Evolutionary conservation across 2,113 vertebrate species (phyloP), one percentile per base, ranked within the genome.

Genomic region (Brienomyrus brachyistius): DNA sequence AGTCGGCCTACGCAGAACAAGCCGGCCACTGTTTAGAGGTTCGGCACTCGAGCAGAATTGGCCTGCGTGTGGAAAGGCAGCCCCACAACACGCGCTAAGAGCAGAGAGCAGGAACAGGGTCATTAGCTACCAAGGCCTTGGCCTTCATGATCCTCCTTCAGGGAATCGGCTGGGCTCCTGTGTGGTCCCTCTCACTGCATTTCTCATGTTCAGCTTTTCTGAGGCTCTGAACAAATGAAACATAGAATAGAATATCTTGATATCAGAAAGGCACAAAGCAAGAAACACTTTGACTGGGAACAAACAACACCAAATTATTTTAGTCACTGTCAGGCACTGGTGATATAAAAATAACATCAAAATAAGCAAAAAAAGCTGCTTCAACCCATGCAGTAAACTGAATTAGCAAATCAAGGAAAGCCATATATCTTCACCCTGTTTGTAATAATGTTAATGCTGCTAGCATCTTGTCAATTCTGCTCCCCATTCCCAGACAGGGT

Each of bases 1-100:
- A 50, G 35, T 47, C 35, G n/a, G 70, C 31, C 50, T 27, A 74
- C 23, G 9, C 52, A 66, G 85, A 45, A 91, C 88, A 91, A 89
- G 87, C 87, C 82, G 48, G 80, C 66, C 59, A 48, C 56, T 89
- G 86, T 89, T 74, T 17, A 15, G 74, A 21, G 85, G 52, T 43
- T 27, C 40, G 45, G 82, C 52, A n/a, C 56, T 43, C n/a, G 27
- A 21, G 47, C 59, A 35, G n/a, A 27, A 43, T 2, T 3, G 66
- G 66, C 88, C 70, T 54, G 77, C 27, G 13, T 50, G 88, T 40
- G 31, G 31, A 80, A 52, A 77, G 21, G 85, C 88, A 51, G 62
- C 17, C 70, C 48, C 8, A 89, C 47, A 82, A 82, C 70, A 80
- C 10, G 8, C 5, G 40, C 74, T 80, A 15, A 47, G 40, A 48